Base-by-base conservation (phyloP, 2,113 vertebrate species). In the Anhinga rufa region DNA sequence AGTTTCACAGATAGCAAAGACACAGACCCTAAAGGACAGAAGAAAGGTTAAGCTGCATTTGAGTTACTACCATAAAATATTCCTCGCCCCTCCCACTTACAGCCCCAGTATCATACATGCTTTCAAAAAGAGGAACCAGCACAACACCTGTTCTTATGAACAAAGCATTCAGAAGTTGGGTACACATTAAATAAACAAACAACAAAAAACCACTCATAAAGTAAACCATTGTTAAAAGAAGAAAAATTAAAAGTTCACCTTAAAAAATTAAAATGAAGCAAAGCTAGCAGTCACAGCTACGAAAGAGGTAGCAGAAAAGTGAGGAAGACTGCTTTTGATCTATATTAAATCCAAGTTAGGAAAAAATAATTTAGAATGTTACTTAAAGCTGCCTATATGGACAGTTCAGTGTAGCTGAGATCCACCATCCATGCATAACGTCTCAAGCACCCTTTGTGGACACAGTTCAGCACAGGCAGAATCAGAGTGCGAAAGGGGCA, bases 401-500 rank as follows among this genome's bases (percentile, higher is more conserved):
- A 34, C 21, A 38, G 12, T 12, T 29, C 42, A 25, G 22, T 1
- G 9, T 7, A 31, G 28, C 7, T 11, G 31, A 64, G 31, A 64
- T 13, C n/a, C 57, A 21, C 16, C 20, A 34, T 6, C 34, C 20
- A 10, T 1, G 9, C 1, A 1, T 4, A 31, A 81, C 2, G 17
- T 54, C 38, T n/a, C 38, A n/a, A 15, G 29, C 25, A 19, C 17
- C 25, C 9, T 55, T 28, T 60, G 15, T 6, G n/a, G n/a, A 31
- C 9, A 36, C 14, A 31, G 34, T 2, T 51, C 19, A 10, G 34
- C 17, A 31, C 14, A 40, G 29, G 34, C 38, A 36, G 54, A 44
- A 26, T 12, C 3, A 9, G 10, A 16, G 32, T 7, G 32, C 0
- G 0, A 14, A 38, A 9, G 17, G 9, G 9, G 20, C 52, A 28